phyloP scores from a whole-genome alignment of 2,113 vertebrate species.

The Phyllostomus discolor region DNA sequence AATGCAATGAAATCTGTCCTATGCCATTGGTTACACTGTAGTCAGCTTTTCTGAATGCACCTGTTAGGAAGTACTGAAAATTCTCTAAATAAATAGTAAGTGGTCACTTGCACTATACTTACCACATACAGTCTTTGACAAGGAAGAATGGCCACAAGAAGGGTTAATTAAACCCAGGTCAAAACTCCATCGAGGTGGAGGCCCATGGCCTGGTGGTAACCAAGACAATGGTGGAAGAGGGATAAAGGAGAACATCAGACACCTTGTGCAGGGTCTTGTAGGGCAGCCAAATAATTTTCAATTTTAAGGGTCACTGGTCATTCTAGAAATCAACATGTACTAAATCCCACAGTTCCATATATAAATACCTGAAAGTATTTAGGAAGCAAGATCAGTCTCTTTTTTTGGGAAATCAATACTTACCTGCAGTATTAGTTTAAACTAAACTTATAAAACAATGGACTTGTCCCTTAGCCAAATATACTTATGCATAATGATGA shows the following conservation, averaged over 20 bases:
- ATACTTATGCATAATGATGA: conserved; percentile 69
- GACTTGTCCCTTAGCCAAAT: conserved; percentile 61
- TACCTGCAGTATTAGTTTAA: conserved; percentile 49
- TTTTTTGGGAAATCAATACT: conserved; percentile 44
- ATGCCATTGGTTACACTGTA: neutral
- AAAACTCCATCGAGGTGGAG: neutral
- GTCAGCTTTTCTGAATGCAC: conserved; percentile 24
- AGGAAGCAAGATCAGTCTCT: neutral
- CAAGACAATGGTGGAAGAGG: neutral
- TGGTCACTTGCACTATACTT: neutral
- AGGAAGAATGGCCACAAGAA: neutral
- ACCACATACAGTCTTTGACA: neutral
- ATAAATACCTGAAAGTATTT: neutral
- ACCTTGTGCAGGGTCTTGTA: neutral
- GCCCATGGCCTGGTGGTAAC: neutral
- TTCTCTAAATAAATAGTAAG: neutral
- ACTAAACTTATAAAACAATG: conserved; percentile 49
- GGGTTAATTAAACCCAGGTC: neutral
- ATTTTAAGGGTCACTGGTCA: conserved; percentile 12
- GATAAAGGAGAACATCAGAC: neutral
- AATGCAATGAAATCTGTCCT: neutral
- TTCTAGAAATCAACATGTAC: neutral
- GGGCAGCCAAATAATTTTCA: neutral
- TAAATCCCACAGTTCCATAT: neutral
- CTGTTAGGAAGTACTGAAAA: neutral